phyloP scores from a whole-genome alignment of 92 coral and sea anemone genomes.

The Zoanthus sociatus region DNA sequence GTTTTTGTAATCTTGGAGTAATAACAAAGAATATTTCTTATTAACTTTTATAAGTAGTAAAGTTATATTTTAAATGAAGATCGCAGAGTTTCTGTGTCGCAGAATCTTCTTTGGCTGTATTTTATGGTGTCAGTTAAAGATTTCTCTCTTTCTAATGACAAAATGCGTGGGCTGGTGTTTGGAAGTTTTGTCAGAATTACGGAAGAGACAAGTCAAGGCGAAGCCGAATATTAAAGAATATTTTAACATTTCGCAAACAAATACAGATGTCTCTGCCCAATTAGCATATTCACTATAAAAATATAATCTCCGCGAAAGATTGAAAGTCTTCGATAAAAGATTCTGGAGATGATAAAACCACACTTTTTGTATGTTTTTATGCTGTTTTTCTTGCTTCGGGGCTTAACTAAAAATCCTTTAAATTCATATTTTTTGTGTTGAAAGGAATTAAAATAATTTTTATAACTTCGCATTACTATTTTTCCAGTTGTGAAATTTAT shows the following conservation, averaged over 20 bases:
- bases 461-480: background rate
- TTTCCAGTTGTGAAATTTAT: no score
- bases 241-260: slow-evolving; percentile 46
- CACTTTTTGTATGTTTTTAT: background rate
- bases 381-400: background rate
- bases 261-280: slow-evolving; percentile 39
- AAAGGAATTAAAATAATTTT: background rate
- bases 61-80: background rate
- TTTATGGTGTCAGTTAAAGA: slow-evolving; percentile 20
- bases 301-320: slow-evolving; percentile 27
- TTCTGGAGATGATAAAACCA: background rate
- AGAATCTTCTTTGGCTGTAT: background rate
- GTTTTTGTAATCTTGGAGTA: no score
- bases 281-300: slow-evolving; percentile 46
- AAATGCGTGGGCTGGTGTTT: slow-evolving; percentile 66
- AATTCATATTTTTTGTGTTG: background rate
- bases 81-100: background rate
- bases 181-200: slow-evolving; percentile 24
- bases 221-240: slow-evolving; percentile 37
- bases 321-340: slow-evolving; percentile 17
- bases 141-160: slow-evolving; percentile 36
- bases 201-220: slow-evolving; percentile 24
- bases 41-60: background rate
- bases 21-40: background rate
- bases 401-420: background rate